Evolutionary conservation across 2,113 vertebrate species (phyloP).

Genomic region (Emydocephalus ijimae): DNA sequence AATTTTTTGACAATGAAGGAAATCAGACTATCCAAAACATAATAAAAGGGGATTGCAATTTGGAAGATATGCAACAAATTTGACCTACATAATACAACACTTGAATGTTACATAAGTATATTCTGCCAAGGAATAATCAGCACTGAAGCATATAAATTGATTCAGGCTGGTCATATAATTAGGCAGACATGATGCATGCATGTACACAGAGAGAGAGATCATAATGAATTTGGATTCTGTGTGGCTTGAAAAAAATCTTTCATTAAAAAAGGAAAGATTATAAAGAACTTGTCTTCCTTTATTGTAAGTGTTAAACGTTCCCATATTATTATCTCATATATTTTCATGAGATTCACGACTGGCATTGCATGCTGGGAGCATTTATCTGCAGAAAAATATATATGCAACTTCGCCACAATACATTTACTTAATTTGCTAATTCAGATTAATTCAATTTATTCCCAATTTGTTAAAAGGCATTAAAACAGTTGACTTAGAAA

Average conservation of each 20-base stretch:
- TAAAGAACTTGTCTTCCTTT: neutral
- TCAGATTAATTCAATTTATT: neutral
- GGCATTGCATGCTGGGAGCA: neutral
- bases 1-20: slow-evolving; percentile 30
- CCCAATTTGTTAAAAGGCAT: neutral
- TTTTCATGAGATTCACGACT: neutral
- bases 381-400: neutral
- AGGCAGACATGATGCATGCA: neutral
- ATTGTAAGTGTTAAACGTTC: neutral
- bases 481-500: neutral
- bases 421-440: neutral
- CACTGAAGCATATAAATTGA: neutral
- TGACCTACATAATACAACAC: neutral
- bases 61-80: neutral
- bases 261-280: neutral
- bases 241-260: neutral
- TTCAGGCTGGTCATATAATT: neutral
- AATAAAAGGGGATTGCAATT: neutral
- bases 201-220: neutral
- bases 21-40: slow-evolving; percentile 2
- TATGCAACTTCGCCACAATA: neutral
- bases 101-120: neutral
- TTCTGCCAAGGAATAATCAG: neutral
- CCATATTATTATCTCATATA: neutral
- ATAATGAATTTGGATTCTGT: neutral